Evolutionary conservation across 2,888 invertebrate genomes (phyloP).

Genomic region (Stenolophus ochropezus): DNA sequence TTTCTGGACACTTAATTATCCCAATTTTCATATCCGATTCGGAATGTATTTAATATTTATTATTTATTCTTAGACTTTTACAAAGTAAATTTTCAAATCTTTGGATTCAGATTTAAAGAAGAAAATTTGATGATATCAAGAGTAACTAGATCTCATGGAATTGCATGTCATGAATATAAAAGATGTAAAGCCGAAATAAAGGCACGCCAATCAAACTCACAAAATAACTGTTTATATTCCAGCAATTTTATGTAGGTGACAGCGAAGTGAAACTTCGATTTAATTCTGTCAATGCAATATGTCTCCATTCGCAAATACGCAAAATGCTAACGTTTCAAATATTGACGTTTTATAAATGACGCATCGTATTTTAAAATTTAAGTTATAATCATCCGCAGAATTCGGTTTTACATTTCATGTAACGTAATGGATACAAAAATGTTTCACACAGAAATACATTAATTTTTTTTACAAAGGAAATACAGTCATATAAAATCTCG

Average conservation of each 20-base stretch:
- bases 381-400: not conserved
- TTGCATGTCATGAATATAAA: too few species aligned
- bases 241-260: not conserved
- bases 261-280: not conserved
- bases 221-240: not conserved
- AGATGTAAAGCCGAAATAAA: not conserved
- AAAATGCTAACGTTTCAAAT: not conserved
- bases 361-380: not conserved
- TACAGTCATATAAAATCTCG: not conserved
- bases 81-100: too few species aligned
- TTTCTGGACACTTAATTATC: too few species aligned
- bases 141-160: too few species aligned
- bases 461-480: not conserved
- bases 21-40: too few species aligned
- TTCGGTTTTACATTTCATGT: not conserved
- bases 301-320: not conserved
- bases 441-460: not conserved
- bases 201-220: not conserved
- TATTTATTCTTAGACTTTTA: too few species aligned
- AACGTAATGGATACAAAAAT: not conserved
- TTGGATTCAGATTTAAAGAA: too few species aligned
- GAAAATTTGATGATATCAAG: too few species aligned
- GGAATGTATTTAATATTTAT: too few species aligned
- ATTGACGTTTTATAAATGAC: not conserved
- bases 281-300: slow-evolving; percentile 1